Base-by-base conservation (phyloP, 2,888 invertebrate genomes). In the Odontothrips loti region DNA sequence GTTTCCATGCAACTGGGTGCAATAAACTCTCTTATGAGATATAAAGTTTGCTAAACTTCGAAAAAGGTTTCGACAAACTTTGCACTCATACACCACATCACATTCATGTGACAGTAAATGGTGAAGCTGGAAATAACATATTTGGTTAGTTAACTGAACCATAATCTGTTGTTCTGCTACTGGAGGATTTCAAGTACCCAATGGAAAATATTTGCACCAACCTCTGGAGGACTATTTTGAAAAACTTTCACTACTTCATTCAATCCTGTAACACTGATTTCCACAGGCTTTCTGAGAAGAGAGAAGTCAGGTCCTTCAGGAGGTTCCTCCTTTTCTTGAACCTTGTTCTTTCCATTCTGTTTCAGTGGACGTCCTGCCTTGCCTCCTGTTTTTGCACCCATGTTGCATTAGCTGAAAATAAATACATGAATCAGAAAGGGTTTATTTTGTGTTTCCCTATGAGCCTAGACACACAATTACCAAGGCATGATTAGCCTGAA, bases 1-100 rank as follows among this genome's bases (percentile, higher is more conserved):
- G 23, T 75, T 75, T 23, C 68, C 80, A 48, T 82, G 82, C 79
- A 81, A 81, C 68, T 82, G 81, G 11, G 82, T 80, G 86, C 97
- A 97, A 86, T 94, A 97, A 68, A 92, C 91, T 82, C 96, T 90
- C 88, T 97, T 97, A 87, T 97, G 97, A 58, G 95, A 93, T 84
- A 97, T 91, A 86, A 96, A 95, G 88, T 97, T 96, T 23, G 93
- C 93, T 83, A 97, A 88, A 86, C 95, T 95, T 84, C 97, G 91
- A 87, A 96, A 97, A 85, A 97, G 90, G 85, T 93, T 95, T 58
- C 93, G 90, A 86, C 97, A 97, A 29, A 94, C 91, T 87, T 93
- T 93, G 87, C 97, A 97, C 87, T 97, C 97, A 87, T 95, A 94
- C 85, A 97, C 90, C 82, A 96, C 88, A 87, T 95, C 95, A 90